Base-by-base conservation (phyloP, 2,113 vertebrate genomes). In the Bostrychus sinensis region DNA sequence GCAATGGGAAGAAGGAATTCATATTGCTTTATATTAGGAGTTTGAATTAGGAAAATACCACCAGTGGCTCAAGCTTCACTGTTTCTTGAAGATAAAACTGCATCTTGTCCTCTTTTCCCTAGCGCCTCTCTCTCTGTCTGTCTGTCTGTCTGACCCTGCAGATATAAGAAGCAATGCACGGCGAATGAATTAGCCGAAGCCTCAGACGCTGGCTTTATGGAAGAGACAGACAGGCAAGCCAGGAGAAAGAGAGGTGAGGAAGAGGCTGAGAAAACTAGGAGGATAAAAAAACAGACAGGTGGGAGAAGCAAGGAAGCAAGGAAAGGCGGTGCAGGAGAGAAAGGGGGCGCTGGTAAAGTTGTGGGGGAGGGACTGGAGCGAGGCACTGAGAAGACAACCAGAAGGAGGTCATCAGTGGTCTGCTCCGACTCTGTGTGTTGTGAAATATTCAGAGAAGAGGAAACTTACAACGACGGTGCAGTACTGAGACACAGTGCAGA, bases 391-490 rank as follows among this genome's bases (percentile, higher is more conserved):
- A 71, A 65, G 58, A 70, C 62, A 11, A 84, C 34, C 65, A 82
- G 89, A 89, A 88, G 78, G 89, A 87, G 87, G 84, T 88, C 89
- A 89, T 82, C 83, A 65, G 75, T 26, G 64, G 77, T 73, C 69
- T 80, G 82, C 75, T 83, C 73, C 75, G 66, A 76, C 70, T 63
- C 1, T 74, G 72, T 68, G 51, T 79, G 78, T 77, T 74, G 66
- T 88, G 75, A 86, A 89, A 89, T 82, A 89, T 87, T 83, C 73
- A 87, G 75, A 61, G 66, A 62, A 76, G 75, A 74, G 80, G 48
- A 84, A 54, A 55, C 78, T 80, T 63, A 62, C 46, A 28, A 66
- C 45, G 48, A 51, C 66, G 54, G 54, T 20, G 65, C 17, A 34
- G 41, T 67, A 66, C 41, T 56, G 58, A 75, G 55, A 58, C 55